phyloP scores from a whole-genome alignment of 1,140 invertebrate species.

The Macrosteles quadrilineatus region DNA sequence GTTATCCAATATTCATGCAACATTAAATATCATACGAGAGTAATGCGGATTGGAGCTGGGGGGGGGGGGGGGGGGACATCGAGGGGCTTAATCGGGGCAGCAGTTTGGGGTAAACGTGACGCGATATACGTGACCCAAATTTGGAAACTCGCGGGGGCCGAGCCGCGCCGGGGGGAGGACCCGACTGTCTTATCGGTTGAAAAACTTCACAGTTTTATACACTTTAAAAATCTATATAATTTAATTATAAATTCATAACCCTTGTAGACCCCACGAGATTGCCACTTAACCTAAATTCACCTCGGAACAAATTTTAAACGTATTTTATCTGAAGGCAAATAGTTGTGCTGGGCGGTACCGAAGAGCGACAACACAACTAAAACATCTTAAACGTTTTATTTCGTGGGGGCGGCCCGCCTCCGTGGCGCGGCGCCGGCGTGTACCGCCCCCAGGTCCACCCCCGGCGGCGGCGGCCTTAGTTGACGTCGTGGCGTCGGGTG shows the following conservation, averaged over 20 bases:
- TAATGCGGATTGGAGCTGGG: no score
- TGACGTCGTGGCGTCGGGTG: neutral
- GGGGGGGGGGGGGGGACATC: neutral
- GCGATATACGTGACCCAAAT: neutral
- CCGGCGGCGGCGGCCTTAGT: neutral
- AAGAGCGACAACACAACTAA: no score
- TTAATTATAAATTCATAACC: no score
- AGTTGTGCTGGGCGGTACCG: neutral
- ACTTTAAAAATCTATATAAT: no score
- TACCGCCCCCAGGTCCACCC: neutral
- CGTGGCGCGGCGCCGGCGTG: neutral
- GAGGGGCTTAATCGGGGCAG: neutral
- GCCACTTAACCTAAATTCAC: no score
- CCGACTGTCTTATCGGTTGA: no score
- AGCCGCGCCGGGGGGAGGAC: neutral
- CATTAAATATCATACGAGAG: no score
- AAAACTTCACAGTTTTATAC: no score
- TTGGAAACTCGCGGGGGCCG: neutral
- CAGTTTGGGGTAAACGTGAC: conserved; percentile 7
- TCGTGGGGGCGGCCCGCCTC: neutral
- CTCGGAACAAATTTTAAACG: no score
- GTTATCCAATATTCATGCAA: no score
- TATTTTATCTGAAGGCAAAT: neutral
- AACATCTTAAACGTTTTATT: conserved; percentile 1
- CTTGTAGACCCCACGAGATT: no score